Base-by-base conservation (phyloP, 2,113 vertebrate species). In the Anseranas semipalmata region DNA sequence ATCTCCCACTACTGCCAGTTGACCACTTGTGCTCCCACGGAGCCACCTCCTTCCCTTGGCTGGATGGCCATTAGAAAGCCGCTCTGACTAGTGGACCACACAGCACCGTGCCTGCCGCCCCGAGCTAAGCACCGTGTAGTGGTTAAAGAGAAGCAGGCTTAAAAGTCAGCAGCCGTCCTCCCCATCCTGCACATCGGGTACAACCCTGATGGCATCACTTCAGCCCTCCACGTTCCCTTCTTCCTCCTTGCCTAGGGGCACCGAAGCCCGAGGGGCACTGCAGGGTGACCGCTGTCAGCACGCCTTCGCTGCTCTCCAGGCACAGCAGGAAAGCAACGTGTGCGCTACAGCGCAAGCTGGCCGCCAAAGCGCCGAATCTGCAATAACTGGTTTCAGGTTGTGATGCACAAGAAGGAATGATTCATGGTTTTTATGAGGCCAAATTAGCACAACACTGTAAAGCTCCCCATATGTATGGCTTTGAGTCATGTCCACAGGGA, bases 51-150 rank as follows among this genome's bases (percentile, higher is more conserved):
- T 84, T 73, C 16, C 20, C 45, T n/a, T 27, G 55, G 24, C 39
- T 89, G 66, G n/a, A 63, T 75, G n/a, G 32, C 13, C 76, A 25
- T n/a, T 46, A 32, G 65, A 56, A 67, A 39, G n/a, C 39, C 59
- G 66, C 32, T 46, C 50, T 66, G 32, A 37, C 30, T 20, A 2
- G 15, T 20, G 55, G 3, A 35, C 39, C 37, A 71, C 37, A 71
- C 50, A 87, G 20, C 20, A 30, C 55, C 0, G 0, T 5, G 15
- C 19, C 55, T 50, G 50, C 19, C 0, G 0, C 30, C 33, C 45
- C 2, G 3, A 58, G 55, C 12, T 62, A 37, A 93, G 73, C 14
- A 28, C 1, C 2, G 15, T 33, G 30, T 20, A 65, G 43, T 3
- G 5, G 3, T 25, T 33, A 41, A 68, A 90, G 12, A 43, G 41